These are phyloP conservation scores for Drepanosiphum platanoidis DNA, from an alignment of 2,888 invertebrate species.

Conservation along the genomic window DNA sequence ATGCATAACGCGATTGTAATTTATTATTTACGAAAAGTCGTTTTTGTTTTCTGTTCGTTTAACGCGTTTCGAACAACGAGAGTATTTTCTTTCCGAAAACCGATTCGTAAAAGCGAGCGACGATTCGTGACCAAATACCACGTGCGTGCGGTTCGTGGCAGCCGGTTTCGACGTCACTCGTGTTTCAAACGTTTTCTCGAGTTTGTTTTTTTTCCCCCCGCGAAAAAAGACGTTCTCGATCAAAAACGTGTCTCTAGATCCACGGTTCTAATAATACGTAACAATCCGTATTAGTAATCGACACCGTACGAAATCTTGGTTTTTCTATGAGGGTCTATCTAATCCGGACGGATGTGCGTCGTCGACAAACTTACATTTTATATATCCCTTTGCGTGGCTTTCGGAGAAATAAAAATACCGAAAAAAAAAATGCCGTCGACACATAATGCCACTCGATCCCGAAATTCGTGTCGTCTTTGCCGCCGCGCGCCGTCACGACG, in stretches of 20 bases:
- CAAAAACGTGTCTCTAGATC: slow-evolving; percentile 3
- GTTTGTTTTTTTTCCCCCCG: not conserved
- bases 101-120: not conserved
- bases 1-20: not conserved
- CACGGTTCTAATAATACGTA: slow-evolving; percentile 35
- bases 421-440: not conserved
- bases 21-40: too few relatives aligned
- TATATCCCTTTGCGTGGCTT: slow-evolving; percentile 20
- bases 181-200: not conserved
- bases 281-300: slow-evolving; percentile 51
- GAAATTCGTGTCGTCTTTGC: not conserved
- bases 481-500: not conserved
- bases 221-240: slow-evolving; percentile 23
- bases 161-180: not conserved
- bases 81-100: too few relatives aligned
- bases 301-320: slow-evolving; percentile 27
- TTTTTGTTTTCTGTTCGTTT: too few relatives aligned
- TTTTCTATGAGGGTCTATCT: slow-evolving; percentile 34
- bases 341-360: slow-evolving; percentile 30
- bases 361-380: slow-evolving; percentile 33
- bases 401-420: not conserved
- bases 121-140: too few relatives aligned
- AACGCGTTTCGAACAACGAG: too few relatives aligned
- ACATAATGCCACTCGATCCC: not conserved
- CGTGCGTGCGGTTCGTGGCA: not conserved